phyloP scores from a whole-genome alignment of 2,888 invertebrate species.

The Hedychridium roseum region DNA sequence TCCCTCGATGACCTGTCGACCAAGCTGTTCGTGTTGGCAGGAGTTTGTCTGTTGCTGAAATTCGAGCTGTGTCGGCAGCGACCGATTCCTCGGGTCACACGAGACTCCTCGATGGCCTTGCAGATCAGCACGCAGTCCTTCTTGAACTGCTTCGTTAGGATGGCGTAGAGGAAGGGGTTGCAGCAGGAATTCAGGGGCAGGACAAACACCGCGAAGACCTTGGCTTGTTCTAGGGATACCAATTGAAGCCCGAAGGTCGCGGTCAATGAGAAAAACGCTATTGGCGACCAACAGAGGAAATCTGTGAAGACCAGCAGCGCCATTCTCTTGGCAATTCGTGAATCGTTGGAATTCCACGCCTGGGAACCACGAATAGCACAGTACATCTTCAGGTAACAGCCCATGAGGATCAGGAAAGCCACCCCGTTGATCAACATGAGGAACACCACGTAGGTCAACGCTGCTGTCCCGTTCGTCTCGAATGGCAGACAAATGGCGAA shows the following conservation, averaged over 20 bases:
- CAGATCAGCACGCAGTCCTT: conserved; percentile 96
- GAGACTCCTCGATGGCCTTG: conserved; percentile 93
- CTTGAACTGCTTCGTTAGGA: conserved; percentile 96
- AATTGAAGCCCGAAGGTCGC: conserved; percentile 91
- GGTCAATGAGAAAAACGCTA: conserved; percentile 93
- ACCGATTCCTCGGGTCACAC: conserved; percentile 88
- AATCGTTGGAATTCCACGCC: conserved; percentile 98
- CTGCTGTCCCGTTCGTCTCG: conserved; percentile 81
- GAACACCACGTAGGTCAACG: conserved; percentile 88
- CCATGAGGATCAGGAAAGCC: conserved; percentile 93
- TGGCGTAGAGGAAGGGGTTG: conserved; percentile 97
- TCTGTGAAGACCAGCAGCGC: conserved; percentile 96
- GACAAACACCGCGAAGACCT: conserved; percentile 95
- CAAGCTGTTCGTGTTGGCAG: conserved; percentile 85
- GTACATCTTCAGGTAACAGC: conserved; percentile 97
- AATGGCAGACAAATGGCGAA: conserved; percentile 97
- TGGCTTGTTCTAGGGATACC: conserved; percentile 93
- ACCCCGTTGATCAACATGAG: conserved; percentile 92
- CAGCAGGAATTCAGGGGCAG: conserved; percentile 96
- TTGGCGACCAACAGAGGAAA: conserved; percentile 97
- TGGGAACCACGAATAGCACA: conserved; percentile 96
- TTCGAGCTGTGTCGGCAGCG: conserved; percentile 86
- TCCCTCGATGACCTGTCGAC: conserved; percentile 82
- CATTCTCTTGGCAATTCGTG: conserved; percentile 95
- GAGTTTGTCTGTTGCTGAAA: conserved; percentile 87